These are phyloP conservation scores for Xanthorhoe spadicearia DNA, from an alignment of 2,888 invertebrate species.

Conservation along the genomic window DNA sequence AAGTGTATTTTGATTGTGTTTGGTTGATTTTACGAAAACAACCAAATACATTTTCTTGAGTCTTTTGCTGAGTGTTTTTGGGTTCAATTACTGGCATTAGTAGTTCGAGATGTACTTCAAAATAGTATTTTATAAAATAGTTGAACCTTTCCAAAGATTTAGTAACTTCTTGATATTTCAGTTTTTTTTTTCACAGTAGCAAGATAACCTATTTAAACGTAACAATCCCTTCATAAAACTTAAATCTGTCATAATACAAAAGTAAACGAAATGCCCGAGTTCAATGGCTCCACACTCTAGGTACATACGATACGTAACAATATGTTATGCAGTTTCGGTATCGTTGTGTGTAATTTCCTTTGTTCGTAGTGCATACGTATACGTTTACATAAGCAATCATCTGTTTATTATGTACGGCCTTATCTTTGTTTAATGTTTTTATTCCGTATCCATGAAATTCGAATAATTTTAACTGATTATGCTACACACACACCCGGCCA, in stretches of 20 bases:
- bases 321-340: slow-evolving; percentile 32
- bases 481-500: too few relatives aligned
- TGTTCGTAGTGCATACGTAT: slow-evolving; percentile 43
- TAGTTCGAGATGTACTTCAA: too few relatives aligned
- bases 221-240: background rate
- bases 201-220: too few relatives aligned
- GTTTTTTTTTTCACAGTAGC: too few relatives aligned
- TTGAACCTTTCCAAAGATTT: too few relatives aligned
- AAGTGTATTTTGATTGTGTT: too few relatives aligned
- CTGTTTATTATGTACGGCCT: slow-evolving; percentile 48
- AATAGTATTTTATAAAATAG: too few relatives aligned
- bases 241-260: slow-evolving; percentile 19
- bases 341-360: slow-evolving; percentile 43
- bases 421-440: slow-evolving; percentile 47
- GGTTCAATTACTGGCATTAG: too few relatives aligned
- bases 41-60: too few relatives aligned
- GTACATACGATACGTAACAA: slow-evolving; percentile 32
- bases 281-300: slow-evolving; percentile 39
- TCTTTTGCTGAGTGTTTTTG: too few relatives aligned
- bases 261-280: slow-evolving; percentile 27
- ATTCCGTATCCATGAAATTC: slow-evolving; percentile 36
- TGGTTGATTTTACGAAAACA: too few relatives aligned
- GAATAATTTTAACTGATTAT: slow-evolving; percentile 13
- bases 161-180: too few relatives aligned
- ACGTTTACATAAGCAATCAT: slow-evolving; percentile 52